Percentiles rank a stretch among this genome's conserved stretches.
phyloP scores from a whole-genome alignment of 2,797 vertebrate genomes.

The Rhincodon typus region DNA sequence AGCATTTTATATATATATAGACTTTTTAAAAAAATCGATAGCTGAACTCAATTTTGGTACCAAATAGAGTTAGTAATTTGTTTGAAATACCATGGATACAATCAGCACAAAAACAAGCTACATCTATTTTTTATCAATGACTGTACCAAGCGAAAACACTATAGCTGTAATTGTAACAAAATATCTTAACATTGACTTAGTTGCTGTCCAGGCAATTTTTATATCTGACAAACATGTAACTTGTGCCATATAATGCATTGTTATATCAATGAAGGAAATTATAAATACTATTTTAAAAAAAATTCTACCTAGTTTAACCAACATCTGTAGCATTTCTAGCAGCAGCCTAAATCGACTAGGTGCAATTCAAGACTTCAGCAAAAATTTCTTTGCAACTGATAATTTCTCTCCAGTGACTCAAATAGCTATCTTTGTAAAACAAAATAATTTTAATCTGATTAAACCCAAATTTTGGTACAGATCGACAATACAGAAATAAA shows the following conservation, averaged over 20 bases:
- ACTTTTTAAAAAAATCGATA: not conserved
- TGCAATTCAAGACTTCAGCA: not conserved
- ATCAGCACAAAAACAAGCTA: not conserved
- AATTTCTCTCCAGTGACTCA: conserved; percentile 32
- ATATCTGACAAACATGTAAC: not conserved
- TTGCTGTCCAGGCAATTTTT: not conserved
- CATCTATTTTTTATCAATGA: not conserved
- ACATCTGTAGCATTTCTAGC: not conserved
- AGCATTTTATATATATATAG: not conserved
- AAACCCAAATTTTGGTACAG: conserved; percentile 37
- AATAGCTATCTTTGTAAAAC: conserved; percentile 38
- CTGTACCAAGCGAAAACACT: not conserved
- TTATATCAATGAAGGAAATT: not conserved
- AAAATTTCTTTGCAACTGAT: not conserved
- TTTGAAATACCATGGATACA: not conserved
- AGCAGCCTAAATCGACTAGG: not conserved
- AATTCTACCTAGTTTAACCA: not conserved
- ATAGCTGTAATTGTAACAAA: not conserved
- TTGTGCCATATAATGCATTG: not conserved
- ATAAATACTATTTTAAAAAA: not conserved
- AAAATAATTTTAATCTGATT: conserved; percentile 39
- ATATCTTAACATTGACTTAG: conserved; percentile 14
- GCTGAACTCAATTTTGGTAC: not conserved
- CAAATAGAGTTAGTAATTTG: not conserved
- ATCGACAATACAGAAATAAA: conserved; percentile 37